A percentile compares a stretch with the other conserved stretches of the same genome.
phyloP scores from a whole-genome alignment of 2,888 invertebrate genomes.

The Cephonodes hylas region DNA sequence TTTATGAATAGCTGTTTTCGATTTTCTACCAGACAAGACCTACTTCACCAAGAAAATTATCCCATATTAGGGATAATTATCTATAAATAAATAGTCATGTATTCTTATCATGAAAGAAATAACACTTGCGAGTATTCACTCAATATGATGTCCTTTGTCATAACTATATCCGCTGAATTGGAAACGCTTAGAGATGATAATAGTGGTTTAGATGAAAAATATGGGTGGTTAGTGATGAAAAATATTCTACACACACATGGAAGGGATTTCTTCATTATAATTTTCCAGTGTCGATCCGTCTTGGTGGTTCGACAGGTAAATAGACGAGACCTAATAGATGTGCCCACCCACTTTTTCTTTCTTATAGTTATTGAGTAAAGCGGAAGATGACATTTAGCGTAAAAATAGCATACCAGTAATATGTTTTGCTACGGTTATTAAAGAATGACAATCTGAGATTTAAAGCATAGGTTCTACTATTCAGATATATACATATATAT shows the following conservation, averaged over 20 bases:
- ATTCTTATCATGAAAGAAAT: too few species aligned
- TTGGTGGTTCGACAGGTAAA: neutral
- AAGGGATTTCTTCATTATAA: slow-evolving; percentile 6
- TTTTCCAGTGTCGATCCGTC: neutral
- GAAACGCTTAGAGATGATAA: slow-evolving; percentile 11
- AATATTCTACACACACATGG: neutral
- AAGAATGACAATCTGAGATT: too few species aligned
- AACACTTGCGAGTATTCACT: neutral
- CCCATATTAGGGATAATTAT: too few species aligned
- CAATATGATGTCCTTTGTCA: slow-evolving; percentile 15
- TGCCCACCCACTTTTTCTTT: neutral
- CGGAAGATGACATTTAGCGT: neutral
- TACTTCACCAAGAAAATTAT: too few species aligned
- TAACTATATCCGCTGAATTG: slow-evolving; percentile 14
- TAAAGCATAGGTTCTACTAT: too few species aligned
- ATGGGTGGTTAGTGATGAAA: neutral
- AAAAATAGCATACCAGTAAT: neutral
- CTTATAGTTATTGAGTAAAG: neutral
- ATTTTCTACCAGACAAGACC: too few species aligned
- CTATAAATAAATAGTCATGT: too few species aligned
- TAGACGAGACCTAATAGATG: neutral
- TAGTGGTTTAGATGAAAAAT: slow-evolving; percentile 6
- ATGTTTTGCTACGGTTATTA: too few species aligned
- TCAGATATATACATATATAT: too few species aligned
- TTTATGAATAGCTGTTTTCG: too few species aligned